These are phyloP conservation scores for Drepana arcuata DNA, from an alignment of 1,140 invertebrate genomes.

Conservation along the genomic window DNA sequence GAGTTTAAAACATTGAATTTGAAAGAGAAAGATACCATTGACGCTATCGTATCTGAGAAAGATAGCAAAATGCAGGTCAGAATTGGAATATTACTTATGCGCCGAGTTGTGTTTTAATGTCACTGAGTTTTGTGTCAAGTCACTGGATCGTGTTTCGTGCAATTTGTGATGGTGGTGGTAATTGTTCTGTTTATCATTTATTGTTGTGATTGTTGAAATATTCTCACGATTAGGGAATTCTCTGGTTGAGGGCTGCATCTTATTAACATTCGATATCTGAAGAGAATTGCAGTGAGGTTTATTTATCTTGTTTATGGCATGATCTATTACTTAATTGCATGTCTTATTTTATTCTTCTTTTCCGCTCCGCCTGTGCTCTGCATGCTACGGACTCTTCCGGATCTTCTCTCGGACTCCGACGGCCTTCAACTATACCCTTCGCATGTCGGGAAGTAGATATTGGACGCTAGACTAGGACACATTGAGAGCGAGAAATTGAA, in stretches of 20 bases:
- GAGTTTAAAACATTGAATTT: constrained; percentile 38
- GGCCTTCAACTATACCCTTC: constrained; percentile 13
- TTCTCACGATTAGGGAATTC: too few species aligned
- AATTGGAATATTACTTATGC: constrained; percentile 5
- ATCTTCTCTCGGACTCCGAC: constrained; percentile 8
- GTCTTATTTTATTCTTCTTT: constrained; percentile 46
- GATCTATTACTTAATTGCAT: constrained; percentile 50
- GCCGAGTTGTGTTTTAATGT: too few species aligned
- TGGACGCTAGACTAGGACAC: constrained; percentile 50
- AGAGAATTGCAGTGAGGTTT: background rate
- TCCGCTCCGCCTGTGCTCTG: constrained; percentile 31
- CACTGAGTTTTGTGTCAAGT: too few species aligned
- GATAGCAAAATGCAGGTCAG: constrained; percentile 44
- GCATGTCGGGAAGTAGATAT: constrained; percentile 33
- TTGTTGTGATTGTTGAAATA: too few species aligned
- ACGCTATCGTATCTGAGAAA: constrained; percentile 26
- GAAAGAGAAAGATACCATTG: constrained; percentile 47
- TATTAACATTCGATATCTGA: background rate
- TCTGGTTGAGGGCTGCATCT: background rate
- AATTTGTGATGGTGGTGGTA: too few species aligned
- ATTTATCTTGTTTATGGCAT: constrained; percentile 14
- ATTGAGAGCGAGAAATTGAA: constrained; percentile 74
- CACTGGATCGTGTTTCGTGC: too few species aligned
- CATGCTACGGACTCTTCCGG: constrained; percentile 19
- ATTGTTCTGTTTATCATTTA: too few species aligned